Base-by-base conservation (phyloP, 1,140 invertebrate genomes). In the Lepidostoma basale region DNA sequence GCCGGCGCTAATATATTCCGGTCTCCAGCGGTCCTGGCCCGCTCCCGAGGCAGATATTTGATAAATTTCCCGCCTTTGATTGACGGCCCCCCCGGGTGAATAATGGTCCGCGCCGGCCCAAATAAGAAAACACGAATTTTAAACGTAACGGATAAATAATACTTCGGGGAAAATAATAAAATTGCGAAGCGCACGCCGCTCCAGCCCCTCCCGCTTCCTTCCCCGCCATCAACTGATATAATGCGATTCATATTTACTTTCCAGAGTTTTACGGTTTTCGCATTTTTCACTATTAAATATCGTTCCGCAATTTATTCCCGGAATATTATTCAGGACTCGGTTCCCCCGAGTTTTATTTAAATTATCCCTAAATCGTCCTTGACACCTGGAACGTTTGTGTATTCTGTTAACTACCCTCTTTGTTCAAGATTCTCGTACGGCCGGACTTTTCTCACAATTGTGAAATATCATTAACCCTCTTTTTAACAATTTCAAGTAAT, bases 91-190 rank as follows among this genome's bases (percentile, higher is more conserved):
- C 56, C 20, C 28, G 30, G 45, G 18, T 56, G 30, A 56, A 56
- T 36, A 56, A 56, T 49, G 4, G 45, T 25, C 45, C 12, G 45
- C 26, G 28, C 12, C 2, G 18, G 30, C 52, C 52, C 39, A 22
- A 60, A 60, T 60, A 60, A 60, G 39, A 60, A 59, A 39, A 42
- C 39, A 25, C 39, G 33, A 59, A 40, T 59, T 56, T 59, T 42
- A 59, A 59, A 20, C 52, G 26, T 56, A 56, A 56, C 52, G 52
- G 26, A 56, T 22, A 56, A 56, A 56, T 56, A 56, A 56, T 36
- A 22, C 52, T 30, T 28, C 52, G 5, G 30, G 22, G 14, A 36
- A 9, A 36, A 2, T 36, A n/a, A n/a, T 6, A n/a, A 5, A 9
- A 12, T 2, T 9, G 33, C 9, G 33, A 2, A 36, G 33, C 33